These are phyloP conservation scores for Stenolophus ochropezus DNA, from an alignment of 2,888 invertebrate genomes.

Conservation along the genomic window DNA sequence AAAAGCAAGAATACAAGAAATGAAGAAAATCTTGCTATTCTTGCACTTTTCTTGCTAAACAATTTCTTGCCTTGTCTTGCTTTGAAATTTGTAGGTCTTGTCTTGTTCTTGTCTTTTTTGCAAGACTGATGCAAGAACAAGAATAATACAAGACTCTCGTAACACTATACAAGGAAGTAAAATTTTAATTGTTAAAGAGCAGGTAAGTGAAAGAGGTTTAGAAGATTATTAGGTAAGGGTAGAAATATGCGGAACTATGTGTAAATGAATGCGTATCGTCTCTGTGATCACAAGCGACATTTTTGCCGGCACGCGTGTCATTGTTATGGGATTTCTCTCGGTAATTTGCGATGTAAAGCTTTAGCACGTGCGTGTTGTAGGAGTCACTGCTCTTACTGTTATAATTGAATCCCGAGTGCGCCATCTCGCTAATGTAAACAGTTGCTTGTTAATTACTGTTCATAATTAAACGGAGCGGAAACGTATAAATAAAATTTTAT, in stretches of 20 bases:
- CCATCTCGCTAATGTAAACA: constrained; percentile 55
- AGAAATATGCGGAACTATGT: too few relatives aligned
- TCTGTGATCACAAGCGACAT: neutral
- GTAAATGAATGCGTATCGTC: neutral
- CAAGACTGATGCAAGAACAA: too few relatives aligned
- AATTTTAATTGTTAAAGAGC: too few relatives aligned
- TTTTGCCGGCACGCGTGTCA: neutral
- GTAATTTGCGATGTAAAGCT: neutral
- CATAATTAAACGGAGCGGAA: constrained; percentile 59
- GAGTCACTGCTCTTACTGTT: constrained; percentile 26
- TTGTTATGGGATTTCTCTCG: neutral
- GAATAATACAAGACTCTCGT: too few relatives aligned
- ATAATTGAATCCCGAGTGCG: constrained; percentile 50
- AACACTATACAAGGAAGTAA: too few relatives aligned
- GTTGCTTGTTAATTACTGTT: constrained; percentile 58
- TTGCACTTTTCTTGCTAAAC: too few relatives aligned
- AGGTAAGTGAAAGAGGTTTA: too few relatives aligned
- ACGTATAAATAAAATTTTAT: constrained; percentile 59
- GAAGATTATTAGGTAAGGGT: neutral
- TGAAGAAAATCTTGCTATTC: too few relatives aligned
- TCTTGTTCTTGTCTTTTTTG: too few relatives aligned
- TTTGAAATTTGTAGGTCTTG: too few relatives aligned
- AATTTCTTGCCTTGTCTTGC: too few relatives aligned
- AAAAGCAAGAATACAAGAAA: too few relatives aligned
- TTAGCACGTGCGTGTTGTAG: neutral